Percentiles rank a stretch among this genome's conserved stretches.
Evolutionary conservation across 2,888 invertebrate genomes (phyloP).

Genomic region (Cheiracanthium punctorium): DNA sequence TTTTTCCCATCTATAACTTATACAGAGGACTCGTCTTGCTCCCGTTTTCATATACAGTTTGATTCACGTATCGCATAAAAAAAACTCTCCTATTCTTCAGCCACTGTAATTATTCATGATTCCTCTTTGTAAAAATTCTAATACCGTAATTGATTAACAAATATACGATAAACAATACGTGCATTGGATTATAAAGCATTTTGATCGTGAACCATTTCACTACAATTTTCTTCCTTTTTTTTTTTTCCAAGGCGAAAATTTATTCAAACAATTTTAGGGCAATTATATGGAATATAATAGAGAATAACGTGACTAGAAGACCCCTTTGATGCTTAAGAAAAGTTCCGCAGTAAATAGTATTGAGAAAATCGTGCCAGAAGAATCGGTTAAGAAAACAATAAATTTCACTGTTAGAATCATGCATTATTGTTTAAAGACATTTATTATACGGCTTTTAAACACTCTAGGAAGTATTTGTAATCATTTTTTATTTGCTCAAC

Average conservation of each 20-base stretch:
- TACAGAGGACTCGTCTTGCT: background rate
- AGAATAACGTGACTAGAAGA: no score
- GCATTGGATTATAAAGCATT: background rate
- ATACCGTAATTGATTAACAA: background rate
- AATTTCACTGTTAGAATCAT: no score
- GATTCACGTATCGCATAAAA: background rate
- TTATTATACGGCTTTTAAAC: no score
- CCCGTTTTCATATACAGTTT: background rate
- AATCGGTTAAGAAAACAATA: no score
- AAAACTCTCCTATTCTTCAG: background rate
- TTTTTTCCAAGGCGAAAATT: background rate
- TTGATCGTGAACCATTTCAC: background rate
- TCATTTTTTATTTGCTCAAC: no score
- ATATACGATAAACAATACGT: background rate
- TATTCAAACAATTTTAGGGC: background rate
- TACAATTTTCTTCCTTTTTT: no score
- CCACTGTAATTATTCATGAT: background rate
- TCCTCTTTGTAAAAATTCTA: background rate
- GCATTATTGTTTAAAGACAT: no score
- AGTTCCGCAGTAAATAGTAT: background rate
- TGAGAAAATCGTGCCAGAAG: background rate
- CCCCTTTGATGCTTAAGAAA: background rate
- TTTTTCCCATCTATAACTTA: no score
- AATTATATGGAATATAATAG: background rate
- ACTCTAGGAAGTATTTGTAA: no score